Base-by-base conservation (phyloP, 2,113 vertebrate genomes). In the Triplophysa siluroides region DNA sequence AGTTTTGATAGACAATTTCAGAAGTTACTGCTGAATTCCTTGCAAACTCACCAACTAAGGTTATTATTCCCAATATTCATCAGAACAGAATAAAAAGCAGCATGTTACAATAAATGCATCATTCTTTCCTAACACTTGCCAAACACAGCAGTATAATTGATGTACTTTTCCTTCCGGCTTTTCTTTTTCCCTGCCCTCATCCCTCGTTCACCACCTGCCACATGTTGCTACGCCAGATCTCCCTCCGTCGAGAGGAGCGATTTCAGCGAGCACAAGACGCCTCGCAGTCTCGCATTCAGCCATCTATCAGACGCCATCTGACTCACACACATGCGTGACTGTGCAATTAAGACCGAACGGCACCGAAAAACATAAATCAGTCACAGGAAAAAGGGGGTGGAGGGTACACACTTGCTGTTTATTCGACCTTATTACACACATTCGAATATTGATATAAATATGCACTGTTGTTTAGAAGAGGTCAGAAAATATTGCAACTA, bases 211-310 rank as follows among this genome's bases (percentile, higher is more conserved):
- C 78, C 88, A 89, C 86, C 90, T 90, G 87, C 85, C 87, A 92
- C 90, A 84, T 91, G 90, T 88, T 92, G 90, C 88, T 83, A 75
- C 54, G 52, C 76, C 83, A 88, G 83, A 90, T 87, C 85, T 86
- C 81, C 23, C 81, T 85, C 73, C 69, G 38, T 68, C 24, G 62
- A 73, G 63, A 80, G 62, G 73, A 84, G 54, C 66, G 70, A 71
- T 8, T 76, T 74, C 58, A 62, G 65, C 43, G 72, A 81, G 78
- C 78, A 75, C 82, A 76, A 80, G 68, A 80, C 23, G 78, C 41
- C 50, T 24, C 80, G 54, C 82, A 64, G 64, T 74, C 82, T 64
- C 63, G 81, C 74, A 88, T 78, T 76, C 86, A 83, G 88, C 87
- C 85, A 89, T 90, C 88, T 85, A 82, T 85, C 85, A 84, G 86